Conservation (phyloP, 92 coral and sea anemone species). For the Epizoanthus rinbou region DNA sequence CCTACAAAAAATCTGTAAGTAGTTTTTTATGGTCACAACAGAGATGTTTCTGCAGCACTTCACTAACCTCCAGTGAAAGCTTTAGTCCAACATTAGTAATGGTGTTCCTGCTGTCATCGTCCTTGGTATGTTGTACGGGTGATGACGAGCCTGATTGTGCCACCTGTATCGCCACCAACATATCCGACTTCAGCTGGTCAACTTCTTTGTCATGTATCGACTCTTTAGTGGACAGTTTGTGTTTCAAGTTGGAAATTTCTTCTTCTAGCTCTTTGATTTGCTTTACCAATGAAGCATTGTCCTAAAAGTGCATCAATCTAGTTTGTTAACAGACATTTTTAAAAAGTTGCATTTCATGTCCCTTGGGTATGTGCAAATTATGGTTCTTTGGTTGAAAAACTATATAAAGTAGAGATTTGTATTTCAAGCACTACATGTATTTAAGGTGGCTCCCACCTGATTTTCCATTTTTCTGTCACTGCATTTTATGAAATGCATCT, state of each 20-base stretch:
- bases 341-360: no score
- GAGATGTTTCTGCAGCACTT: background rate
- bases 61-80: conserved; percentile 65
- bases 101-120: conserved; percentile 40
- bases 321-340: background rate
- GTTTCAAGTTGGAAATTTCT: conserved; percentile 51
- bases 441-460: no score
- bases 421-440: no score
- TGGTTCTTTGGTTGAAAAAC: no score
- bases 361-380: no score
- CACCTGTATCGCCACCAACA: conserved; percentile 89
- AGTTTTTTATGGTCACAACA: no score
- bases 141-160: conserved; percentile 68
- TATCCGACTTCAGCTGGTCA: conserved; percentile 80
- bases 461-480: no score
- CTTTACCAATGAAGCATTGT: conserved; percentile 50
- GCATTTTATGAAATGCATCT: no score
- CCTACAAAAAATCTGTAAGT: no score
- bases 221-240: conserved; percentile 57
- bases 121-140: conserved; percentile 49
- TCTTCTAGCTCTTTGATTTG: conserved; percentile 63
- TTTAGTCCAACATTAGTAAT: conserved; percentile 57
- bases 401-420: no score
- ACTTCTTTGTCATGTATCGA: conserved; percentile 71
- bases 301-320: conserved; percentile 26